Evolutionary conservation across 2,797 vertebrate genomes (phyloP).

Genomic region (Pipistrellus pygmaeus): DNA sequence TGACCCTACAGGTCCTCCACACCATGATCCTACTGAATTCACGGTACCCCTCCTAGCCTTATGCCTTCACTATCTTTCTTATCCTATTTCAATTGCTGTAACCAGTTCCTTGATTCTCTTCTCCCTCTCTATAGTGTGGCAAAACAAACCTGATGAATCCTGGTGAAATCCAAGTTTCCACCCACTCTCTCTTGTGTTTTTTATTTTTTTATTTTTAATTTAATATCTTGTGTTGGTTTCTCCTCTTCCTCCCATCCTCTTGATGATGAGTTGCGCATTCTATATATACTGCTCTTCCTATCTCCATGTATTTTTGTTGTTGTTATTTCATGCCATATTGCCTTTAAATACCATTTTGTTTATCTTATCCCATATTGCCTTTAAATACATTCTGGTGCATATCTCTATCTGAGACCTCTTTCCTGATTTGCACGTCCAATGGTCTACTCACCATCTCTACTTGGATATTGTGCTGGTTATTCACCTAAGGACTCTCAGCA

Average conservation of each 20-base stretch:
- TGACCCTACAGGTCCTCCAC: not conserved
- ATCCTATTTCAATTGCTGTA: not conserved
- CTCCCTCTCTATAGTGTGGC: not conserved
- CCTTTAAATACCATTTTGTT: not conserved
- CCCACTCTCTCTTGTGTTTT: not conserved
- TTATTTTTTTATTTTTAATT: too few relatives aligned
- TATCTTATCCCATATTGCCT: not conserved
- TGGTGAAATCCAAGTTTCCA: not conserved
- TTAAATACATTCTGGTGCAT: not conserved
- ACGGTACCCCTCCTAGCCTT: not conserved
- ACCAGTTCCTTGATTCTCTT: not conserved
- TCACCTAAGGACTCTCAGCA: not conserved
- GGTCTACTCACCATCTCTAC: not conserved
- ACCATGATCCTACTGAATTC: not conserved
- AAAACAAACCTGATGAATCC: not conserved
- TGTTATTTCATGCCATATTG: not conserved
- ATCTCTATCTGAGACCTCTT: not conserved
- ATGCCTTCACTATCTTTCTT: not conserved
- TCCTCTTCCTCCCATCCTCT: not conserved
- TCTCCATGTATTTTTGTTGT: not conserved
- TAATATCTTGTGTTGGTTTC: not conserved
- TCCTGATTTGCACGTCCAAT: not conserved
- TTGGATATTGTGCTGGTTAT: not conserved
- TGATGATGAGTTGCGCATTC: not conserved
- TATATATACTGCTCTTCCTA: not conserved